Conservation (phyloP, 2,888 invertebrate species). For the Orchesella flavescens region DNA sequence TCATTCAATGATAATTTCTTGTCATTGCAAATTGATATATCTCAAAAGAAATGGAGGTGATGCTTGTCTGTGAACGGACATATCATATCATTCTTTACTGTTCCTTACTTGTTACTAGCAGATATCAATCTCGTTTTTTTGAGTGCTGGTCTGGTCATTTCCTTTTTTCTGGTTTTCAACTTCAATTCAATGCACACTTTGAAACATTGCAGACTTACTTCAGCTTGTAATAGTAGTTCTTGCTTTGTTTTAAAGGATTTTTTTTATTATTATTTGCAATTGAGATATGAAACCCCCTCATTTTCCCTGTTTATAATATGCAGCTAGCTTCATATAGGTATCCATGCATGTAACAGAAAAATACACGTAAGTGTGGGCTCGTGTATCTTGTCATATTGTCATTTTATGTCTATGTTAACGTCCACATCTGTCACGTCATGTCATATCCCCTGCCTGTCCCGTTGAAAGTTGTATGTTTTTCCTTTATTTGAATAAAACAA, state of each 20-base stretch:
- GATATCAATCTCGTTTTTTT: conserved; percentile 48
- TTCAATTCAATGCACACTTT: conserved; percentile 4
- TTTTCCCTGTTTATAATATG: neutral
- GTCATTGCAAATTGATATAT: conserved; percentile 53
- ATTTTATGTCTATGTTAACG: conserved; percentile 53
- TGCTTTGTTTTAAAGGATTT: neutral
- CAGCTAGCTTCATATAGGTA: neutral
- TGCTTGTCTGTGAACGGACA: neutral
- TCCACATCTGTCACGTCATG: conserved; percentile 44
- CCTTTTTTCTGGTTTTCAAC: conserved; percentile 43
- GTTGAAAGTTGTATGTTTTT: neutral
- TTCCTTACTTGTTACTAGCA: neutral
- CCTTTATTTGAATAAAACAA: neutral
- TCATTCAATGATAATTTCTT: conserved; percentile 52
- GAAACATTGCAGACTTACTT: neutral
- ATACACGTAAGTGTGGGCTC: conserved; percentile 11
- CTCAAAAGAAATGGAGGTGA: conserved; percentile 23
- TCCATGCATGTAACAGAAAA: neutral
- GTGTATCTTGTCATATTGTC: conserved; percentile 48
- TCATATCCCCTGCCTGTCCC: neutral
- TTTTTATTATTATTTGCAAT: neutral
- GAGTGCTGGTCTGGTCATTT: conserved; percentile 34
- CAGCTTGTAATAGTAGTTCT: neutral
- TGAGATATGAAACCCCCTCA: neutral
- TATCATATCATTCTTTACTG: too few relatives aligned